phyloP scores from a whole-genome alignment of 2,113 vertebrate genomes.

The Gallinago jamesoni region DNA sequence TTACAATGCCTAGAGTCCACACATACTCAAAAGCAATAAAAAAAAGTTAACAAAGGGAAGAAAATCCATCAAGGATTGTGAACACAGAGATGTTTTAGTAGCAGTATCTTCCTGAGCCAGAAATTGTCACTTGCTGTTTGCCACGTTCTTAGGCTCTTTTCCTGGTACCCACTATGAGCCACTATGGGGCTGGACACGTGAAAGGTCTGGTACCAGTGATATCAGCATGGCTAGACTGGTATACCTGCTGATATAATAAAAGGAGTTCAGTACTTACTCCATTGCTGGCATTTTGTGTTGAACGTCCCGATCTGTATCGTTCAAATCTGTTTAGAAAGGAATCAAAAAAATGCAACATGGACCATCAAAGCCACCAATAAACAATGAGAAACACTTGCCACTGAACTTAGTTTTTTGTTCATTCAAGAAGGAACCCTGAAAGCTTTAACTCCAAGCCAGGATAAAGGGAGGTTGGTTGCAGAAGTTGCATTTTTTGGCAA shows the following conservation, averaged over 20 bases:
- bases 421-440: neutral
- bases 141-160: neutral
- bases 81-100: neutral
- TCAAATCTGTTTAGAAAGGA: conserved; percentile 83
- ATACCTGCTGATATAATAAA: neutral
- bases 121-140: neutral
- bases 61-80: conserved; percentile 5
- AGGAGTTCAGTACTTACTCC: conserved; percentile 82
- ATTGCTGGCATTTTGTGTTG: conserved; percentile 87
- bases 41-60: neutral
- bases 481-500: neutral
- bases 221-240: accelerated
- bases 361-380: neutral
- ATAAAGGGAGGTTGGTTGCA: neutral
- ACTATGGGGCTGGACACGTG: neutral
- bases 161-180: neutral
- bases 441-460: neutral
- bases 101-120: neutral
- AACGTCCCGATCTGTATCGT: conserved; percentile 87
- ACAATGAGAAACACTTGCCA: neutral
- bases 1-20: neutral
- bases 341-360: neutral
- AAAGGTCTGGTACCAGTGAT: neutral
- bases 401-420: neutral
- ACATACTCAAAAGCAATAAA: neutral